These are phyloP conservation scores for Octonoba sinensis DNA, from an alignment of 2,888 invertebrate species.

Conservation along the genomic window DNA sequence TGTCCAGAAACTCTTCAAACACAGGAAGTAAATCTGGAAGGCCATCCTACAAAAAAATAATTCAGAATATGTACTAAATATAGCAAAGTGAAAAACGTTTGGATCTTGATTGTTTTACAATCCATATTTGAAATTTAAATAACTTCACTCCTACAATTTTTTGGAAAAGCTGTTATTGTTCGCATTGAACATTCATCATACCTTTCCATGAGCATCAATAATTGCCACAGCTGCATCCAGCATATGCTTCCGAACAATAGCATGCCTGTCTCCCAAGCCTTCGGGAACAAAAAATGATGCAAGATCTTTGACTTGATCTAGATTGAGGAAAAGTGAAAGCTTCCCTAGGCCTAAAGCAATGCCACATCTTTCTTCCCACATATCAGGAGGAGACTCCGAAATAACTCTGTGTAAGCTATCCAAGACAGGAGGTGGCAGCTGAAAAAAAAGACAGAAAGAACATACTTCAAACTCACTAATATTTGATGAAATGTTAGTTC, in stretches of 20 bases:
- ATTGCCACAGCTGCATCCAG: slow-evolving; percentile 91
- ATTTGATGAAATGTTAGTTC: neutral
- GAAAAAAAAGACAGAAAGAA: slow-evolving; percentile 61
- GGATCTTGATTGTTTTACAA: neutral
- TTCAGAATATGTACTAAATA: neutral
- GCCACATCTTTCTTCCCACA: slow-evolving; percentile 91
- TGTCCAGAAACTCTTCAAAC: slow-evolving; percentile 93
- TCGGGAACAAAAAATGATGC: slow-evolving; percentile 85
- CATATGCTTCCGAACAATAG: slow-evolving; percentile 89
- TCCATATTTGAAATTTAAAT: neutral
- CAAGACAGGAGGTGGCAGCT: slow-evolving; percentile 85
- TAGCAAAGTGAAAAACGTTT: neutral
- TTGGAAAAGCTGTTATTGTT: no score
- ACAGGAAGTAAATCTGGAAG: slow-evolving; percentile 84
- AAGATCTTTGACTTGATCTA: slow-evolving; percentile 79
- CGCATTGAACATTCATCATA: slow-evolving; percentile 67
- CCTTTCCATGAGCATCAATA: slow-evolving; percentile 93
- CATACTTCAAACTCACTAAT: neutral
- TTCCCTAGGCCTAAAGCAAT: slow-evolving; percentile 85
- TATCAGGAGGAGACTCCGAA: slow-evolving; percentile 83
- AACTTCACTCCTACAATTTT: no score
- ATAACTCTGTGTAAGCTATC: slow-evolving; percentile 91
- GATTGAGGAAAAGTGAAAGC: slow-evolving; percentile 81
- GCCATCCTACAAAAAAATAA: slow-evolving; percentile 70
- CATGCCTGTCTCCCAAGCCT: slow-evolving; percentile 87